Conservation (phyloP, 2,113 vertebrate species). For the Gobius niger region DNA sequence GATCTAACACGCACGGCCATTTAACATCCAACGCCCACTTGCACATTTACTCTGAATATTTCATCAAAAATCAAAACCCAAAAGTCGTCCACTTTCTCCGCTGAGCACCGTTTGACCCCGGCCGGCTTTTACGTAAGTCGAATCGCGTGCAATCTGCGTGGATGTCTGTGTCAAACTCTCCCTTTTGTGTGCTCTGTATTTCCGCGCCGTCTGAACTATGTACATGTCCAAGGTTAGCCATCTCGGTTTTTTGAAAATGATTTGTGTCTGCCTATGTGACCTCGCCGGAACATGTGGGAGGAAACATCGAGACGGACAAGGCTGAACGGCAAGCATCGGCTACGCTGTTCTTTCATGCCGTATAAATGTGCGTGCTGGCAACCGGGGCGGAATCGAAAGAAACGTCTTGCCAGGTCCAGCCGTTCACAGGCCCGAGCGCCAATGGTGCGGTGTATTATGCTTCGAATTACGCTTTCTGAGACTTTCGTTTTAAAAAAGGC, state of each 20-base stretch:
- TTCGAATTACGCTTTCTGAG: background rate
- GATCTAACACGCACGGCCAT: background rate
- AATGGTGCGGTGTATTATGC: background rate
- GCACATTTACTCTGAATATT: background rate
- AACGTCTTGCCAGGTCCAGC: slow-evolving; percentile 13
- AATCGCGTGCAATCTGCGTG: background rate
- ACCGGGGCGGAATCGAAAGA: slow-evolving; percentile 2
- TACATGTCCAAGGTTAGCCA: slow-evolving; percentile 39
- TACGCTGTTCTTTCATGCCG: background rate
- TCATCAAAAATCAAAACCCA: background rate
- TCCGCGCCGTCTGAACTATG: background rate
- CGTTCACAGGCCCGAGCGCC: background rate
- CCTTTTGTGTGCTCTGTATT: slow-evolving; percentile 8
- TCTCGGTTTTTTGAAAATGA: slow-evolving; percentile 2
- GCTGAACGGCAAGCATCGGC: slow-evolving; percentile 28
- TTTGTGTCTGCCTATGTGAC: slow-evolving; percentile 37
- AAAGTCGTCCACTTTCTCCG: background rate
- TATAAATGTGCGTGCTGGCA: background rate
- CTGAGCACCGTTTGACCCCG: background rate
- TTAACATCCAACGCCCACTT: background rate
- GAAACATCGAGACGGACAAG: slow-evolving; percentile 34
- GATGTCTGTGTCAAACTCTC: slow-evolving; percentile 11
- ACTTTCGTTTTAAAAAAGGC: background rate
- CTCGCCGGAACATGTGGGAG: slow-evolving; percentile 37
- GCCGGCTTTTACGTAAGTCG: background rate